phyloP scores from a whole-genome alignment of 2,797 vertebrate species.

The Buphagus erythrorhynchus region DNA sequence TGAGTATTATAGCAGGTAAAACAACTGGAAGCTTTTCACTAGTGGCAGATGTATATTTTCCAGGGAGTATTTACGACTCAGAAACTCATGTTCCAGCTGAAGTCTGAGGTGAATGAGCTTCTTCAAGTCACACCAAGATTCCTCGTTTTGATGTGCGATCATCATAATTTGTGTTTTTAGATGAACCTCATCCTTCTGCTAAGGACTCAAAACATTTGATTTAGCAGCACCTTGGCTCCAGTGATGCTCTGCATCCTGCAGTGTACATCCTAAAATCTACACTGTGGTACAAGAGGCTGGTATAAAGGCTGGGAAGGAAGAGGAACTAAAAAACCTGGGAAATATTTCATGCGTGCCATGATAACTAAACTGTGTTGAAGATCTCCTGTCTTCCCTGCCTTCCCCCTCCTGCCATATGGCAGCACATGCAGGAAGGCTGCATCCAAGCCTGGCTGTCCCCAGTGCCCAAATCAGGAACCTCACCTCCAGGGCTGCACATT shows the following conservation, averaged over 20 bases:
- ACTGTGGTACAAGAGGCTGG: rapidly evolving
- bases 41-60: neutral
- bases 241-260: neutral
- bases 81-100: neutral
- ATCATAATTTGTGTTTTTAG: neutral
- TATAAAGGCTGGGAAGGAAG: neutral
- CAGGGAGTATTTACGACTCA: neutral
- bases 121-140: neutral
- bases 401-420: neutral
- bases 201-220: neutral
- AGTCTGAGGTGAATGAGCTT: neutral
- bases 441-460: neutral
- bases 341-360: neutral
- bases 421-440: neutral
- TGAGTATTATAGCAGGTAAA: neutral
- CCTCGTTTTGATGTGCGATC: neutral
- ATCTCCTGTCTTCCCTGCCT: neutral
- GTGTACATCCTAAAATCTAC: neutral
- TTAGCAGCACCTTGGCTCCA: neutral
- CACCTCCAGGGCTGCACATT: neutral
- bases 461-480: neutral
- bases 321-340: neutral
- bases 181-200: neutral
- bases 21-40: neutral
- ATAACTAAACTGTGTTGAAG: neutral